Base-by-base conservation (phyloP, 2,888 invertebrate genomes). In the Nysson spinosus region DNA sequence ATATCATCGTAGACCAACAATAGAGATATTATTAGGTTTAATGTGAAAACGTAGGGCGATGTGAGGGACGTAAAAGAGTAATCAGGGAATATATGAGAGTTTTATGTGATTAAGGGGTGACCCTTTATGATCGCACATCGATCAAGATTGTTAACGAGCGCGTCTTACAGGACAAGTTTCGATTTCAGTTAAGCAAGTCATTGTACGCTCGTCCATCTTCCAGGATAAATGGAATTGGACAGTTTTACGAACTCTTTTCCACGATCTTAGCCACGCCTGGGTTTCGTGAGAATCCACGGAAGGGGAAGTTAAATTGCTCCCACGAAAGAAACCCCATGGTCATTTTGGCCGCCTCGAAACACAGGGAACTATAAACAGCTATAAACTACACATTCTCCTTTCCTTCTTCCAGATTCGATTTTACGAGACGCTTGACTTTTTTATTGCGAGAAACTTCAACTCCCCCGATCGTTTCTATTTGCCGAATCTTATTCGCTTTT, bases 171-270 rank as follows among this genome's bases (percentile, higher is more conserved):
- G 9, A 3, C 19, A 11, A 5, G 20, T 37, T 44, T 16, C 22
- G 44, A n/a, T 22, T 34, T 39, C 56, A 51, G 37, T 51, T 40
- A 42, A 22, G 3, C 68, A 11, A 75, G 76, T 75, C 72, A 72
- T 72, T 72, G 17, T 12, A 12, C 14, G 61, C 37, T 65, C 68
- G 61, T 72, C 61, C 12, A 56, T 72, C 65, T 65, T 50, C 22
- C n/a, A 11, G 44, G 56, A 57, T 72, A 74, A 74, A 74, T 69
- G 76, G 60, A 72, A 73, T 75, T 43, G 61, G 62, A 57, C 75
- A 60, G 54, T 63, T 76, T 40, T 62, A 47, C 54, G 62, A 65
- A 51, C 52, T 62, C 60, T 49, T 32, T 51, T 51, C 47, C 42
- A 11, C 14, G 49, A 47, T 4, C 11, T 2, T 9, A 9, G 14